Percentiles rank a stretch among this genome's conserved stretches.
Evolutionary conservation across 2,113 vertebrate genomes (phyloP).

Genomic region (Protobothrops flavoviridis): DNA sequence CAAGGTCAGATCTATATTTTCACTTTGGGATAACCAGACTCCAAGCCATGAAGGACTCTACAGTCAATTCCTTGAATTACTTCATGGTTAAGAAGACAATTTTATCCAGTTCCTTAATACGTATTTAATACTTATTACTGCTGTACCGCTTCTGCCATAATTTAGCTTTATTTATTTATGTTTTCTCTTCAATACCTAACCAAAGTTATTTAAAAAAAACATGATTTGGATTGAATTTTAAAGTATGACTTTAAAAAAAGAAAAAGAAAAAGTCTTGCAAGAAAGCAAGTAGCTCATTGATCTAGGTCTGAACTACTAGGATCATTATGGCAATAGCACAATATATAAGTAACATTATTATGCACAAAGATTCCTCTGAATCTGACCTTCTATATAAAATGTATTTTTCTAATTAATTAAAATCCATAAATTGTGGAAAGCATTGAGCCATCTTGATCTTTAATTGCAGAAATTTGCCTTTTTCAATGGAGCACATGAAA

Average conservation of each 20-base stretch:
- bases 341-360: slow-evolving; percentile 10
- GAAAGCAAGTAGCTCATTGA: neutral
- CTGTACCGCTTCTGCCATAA: neutral
- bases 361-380: slow-evolving; percentile 1
- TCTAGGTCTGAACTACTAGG: neutral
- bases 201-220: neutral
- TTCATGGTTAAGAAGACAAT: neutral
- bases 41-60: neutral
- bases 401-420: slow-evolving; percentile 36
- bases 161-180: neutral
- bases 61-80: neutral
- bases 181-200: neutral
- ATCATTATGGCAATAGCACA: neutral
- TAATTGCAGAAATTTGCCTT: slow-evolving; percentile 35
- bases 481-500: slow-evolving; percentile 35
- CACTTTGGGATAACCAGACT: neutral
- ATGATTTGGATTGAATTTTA: neutral
- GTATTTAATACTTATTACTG: no score
- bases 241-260: neutral
- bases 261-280: neutral
- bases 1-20: neutral
- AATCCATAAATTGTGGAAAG: slow-evolving; percentile 37
- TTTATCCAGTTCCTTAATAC: neutral
- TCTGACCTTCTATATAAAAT: slow-evolving; percentile 31
- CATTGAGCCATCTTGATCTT: slow-evolving; percentile 32